A percentile compares a stretch with the other conserved stretches of the same genome.
Evolutionary conservation across 2,888 invertebrate genomes (phyloP).

Genomic region (Eupeodes luniger): DNA sequence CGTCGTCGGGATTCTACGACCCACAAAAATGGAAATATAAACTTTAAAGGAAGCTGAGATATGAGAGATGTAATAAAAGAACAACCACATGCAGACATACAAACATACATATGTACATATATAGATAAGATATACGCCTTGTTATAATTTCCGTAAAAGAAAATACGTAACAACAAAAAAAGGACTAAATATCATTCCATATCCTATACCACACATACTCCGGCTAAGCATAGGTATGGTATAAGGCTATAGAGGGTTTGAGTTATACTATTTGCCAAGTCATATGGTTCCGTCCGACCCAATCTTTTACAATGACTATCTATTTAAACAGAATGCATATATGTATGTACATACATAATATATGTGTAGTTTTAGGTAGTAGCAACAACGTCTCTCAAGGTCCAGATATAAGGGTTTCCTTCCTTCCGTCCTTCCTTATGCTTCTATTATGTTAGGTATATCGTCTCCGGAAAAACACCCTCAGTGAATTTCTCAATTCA

Average conservation of each 20-base stretch:
- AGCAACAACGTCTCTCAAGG: conserved; percentile 27
- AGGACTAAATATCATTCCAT: conserved; percentile 19
- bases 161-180: not conserved
- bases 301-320: conserved; percentile 1
- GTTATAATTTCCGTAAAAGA: conserved; percentile 8
- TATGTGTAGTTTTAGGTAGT: too few relatives aligned
- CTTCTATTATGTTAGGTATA: not conserved
- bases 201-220: not conserved
- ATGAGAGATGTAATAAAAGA: conserved; percentile 59
- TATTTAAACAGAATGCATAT: conserved; percentile 49
- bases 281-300: conserved; percentile 52
- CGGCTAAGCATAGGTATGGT: not conserved
- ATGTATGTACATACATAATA: too few relatives aligned
- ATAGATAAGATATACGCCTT: not conserved
- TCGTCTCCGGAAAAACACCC: conserved; percentile 5
- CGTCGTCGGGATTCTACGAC: not conserved
- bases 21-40: conserved; percentile 65
- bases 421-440: not conserved
- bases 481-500: conserved; percentile 16
- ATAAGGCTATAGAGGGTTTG: conserved; percentile 9
- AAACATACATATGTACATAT: not conserved
- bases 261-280: conserved; percentile 44
- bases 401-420: conserved; percentile 31
- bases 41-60: conserved; percentile 65
- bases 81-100: conserved; percentile 27